Percentiles rank a stretch among this genome's conserved stretches.
These are phyloP conservation scores for Bombus balteatus DNA, from an alignment of 1,140 invertebrate genomes.

Conservation along the genomic window DNA sequence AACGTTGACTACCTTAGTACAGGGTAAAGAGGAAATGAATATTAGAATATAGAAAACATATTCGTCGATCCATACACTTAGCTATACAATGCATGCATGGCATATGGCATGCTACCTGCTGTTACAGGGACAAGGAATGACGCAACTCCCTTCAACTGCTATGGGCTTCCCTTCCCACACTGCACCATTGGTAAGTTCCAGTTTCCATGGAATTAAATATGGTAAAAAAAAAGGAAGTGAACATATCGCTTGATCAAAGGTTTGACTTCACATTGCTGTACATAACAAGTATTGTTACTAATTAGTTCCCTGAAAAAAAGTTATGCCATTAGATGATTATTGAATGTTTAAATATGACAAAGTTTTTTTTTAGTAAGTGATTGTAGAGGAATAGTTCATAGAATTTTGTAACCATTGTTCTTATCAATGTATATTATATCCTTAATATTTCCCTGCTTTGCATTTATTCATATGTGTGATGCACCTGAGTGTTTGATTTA, in stretches of 20 bases:
- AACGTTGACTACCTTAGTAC: too few species aligned
- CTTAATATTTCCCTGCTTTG: not conserved
- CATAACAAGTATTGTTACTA: slow-evolving; percentile 48
- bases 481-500: slow-evolving; percentile 10
- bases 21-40: not conserved
- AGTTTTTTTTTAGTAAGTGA: not conserved
- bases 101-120: slow-evolving; percentile 82
- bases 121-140: slow-evolving; percentile 83
- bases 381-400: not conserved
- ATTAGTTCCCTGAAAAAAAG: slow-evolving; percentile 2
- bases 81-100: slow-evolving; percentile 80
- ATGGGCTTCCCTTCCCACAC: slow-evolving; percentile 77
- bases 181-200: slow-evolving; percentile 78
- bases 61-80: slow-evolving; percentile 72
- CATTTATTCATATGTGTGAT: slow-evolving; percentile 32
- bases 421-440: slow-evolving; percentile 2
- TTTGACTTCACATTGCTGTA: slow-evolving; percentile 16
- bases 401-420: not conserved
- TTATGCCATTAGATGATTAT: too few species aligned
- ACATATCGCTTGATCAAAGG: slow-evolving; percentile 18
- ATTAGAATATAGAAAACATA: slow-evolving; percentile 12
- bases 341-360: not conserved
- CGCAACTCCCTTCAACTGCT: slow-evolving; percentile 79
- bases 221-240: not conserved
- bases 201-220: slow-evolving; percentile 25